These are phyloP conservation scores for Drosophila biarmipes DNA, from an alignment of 1,140 invertebrate species.

Conservation along the genomic window DNA sequence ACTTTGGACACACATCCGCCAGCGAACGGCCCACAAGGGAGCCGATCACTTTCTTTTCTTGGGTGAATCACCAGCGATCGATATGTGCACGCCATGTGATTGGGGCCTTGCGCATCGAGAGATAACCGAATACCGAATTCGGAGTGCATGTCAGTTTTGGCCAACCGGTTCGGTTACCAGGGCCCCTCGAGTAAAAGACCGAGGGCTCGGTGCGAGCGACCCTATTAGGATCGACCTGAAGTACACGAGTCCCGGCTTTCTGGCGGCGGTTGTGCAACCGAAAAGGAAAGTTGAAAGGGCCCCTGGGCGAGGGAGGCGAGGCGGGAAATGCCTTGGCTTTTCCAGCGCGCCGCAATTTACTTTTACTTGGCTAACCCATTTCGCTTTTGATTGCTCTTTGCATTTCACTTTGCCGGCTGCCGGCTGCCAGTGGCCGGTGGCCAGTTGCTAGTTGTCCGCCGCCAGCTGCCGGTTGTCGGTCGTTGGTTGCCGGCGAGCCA, in stretches of 20 bases:
- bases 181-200: not conserved
- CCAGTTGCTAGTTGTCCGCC: conserved; percentile 13
- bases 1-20: conserved; percentile 41
- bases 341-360: conserved; percentile 62
- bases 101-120: not conserved
- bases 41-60: conserved; percentile 71
- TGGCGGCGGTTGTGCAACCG: conserved; percentile 64
- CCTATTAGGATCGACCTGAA: conserved; percentile 20
- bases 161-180: conserved; percentile 40
- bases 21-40: conserved; percentile 16
- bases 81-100: conserved; percentile 26
- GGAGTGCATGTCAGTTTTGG: conserved; percentile 56
- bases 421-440: conserved; percentile 24
- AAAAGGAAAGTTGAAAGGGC: conserved; percentile 78
- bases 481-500: not conserved
- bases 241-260: conserved; percentile 1
- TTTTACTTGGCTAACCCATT: conserved; percentile 77
- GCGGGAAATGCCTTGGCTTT: conserved; percentile 38
- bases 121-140: conserved; percentile 34
- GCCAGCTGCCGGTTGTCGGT: conserved; percentile 35
- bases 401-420: conserved; percentile 66
- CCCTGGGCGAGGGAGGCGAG: conserved; percentile 3
- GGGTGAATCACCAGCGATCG: conserved; percentile 58
- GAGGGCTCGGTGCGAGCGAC: conserved; percentile 5
- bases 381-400: conserved; percentile 76